phyloP scores from a whole-genome alignment of 1,140 invertebrate species.

The Goniozus legneri region DNA sequence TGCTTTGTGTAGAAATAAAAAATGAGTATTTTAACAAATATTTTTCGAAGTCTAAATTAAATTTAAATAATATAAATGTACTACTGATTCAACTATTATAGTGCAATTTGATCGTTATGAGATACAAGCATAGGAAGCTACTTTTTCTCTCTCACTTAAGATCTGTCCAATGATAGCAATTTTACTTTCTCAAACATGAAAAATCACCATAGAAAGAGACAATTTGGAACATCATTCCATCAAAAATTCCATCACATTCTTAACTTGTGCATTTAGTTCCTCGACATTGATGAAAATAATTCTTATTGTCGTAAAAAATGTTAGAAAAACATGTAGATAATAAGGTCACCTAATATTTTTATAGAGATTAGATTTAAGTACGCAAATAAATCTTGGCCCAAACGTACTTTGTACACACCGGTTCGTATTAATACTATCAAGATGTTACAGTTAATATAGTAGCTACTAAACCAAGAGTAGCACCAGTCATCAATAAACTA shows the following conservation, averaged over 20 bases:
- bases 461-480: conserved; percentile 58
- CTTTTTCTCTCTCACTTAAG: too few relatives aligned
- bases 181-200: too few relatives aligned
- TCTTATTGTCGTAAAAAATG: not conserved
- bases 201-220: too few relatives aligned
- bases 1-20: conserved; percentile 27
- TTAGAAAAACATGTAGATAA: not conserved
- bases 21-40: conserved; percentile 14
- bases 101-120: conserved; percentile 23
- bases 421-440: conserved; percentile 28
- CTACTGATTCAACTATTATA: conserved; percentile 42
- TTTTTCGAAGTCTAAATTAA: conserved; percentile 17
- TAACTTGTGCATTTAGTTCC: too few relatives aligned
- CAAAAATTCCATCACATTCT: too few relatives aligned
- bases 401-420: conserved; percentile 11
- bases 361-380: too few relatives aligned
- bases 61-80: conserved; percentile 34
- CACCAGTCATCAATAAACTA: conserved; percentile 58
- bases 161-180: too few relatives aligned
- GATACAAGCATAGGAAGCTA: conserved; percentile 45
- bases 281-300: too few relatives aligned
- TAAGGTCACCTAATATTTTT: too few relatives aligned
- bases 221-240: too few relatives aligned
- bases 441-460: conserved; percentile 52
- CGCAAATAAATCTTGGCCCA: conserved; percentile 22